Evolutionary conservation across 2,113 vertebrate genomes (phyloP).

Genomic region (Polyodon spathula): DNA sequence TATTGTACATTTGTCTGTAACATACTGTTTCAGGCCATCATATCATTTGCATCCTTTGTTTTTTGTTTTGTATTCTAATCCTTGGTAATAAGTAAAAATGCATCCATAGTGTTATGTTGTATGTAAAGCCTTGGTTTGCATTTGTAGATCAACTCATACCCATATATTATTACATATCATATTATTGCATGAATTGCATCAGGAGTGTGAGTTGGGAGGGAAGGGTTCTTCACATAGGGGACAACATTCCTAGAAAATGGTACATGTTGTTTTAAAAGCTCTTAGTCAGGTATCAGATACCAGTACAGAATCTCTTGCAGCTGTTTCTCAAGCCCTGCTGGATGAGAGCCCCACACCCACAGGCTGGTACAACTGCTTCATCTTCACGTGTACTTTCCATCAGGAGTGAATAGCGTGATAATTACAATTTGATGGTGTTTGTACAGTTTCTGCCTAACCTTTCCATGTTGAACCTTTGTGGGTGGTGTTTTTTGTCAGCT

Average conservation of each 20-base stretch:
- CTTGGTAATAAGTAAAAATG: background rate
- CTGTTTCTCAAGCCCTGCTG: background rate
- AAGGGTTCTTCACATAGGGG: background rate
- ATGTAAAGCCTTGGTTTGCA: conserved; percentile 11
- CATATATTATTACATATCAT: conserved; percentile 1
- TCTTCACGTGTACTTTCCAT: conserved; percentile 7
- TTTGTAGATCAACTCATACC: conserved; percentile 4
- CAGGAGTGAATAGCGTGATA: conserved; percentile 3
- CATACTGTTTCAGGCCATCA: too few species aligned
- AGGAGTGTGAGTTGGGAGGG: background rate
- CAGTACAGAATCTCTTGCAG: too few species aligned
- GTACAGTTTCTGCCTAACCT: background rate
- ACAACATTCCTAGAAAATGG: too few species aligned
- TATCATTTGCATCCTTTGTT: too few species aligned
- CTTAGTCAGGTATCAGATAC: background rate
- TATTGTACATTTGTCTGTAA: too few species aligned
- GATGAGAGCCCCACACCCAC: background rate
- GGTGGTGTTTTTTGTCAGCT: conserved; percentile 11
- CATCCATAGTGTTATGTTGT: conserved; percentile 7
- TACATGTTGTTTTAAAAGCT: background rate
- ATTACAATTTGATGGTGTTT: conserved; percentile 1
- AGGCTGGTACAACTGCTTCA: background rate
- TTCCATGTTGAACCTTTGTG: background rate
- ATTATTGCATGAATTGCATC: background rate
- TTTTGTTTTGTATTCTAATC: conserved; percentile 21